Base-by-base conservation (phyloP, 2,113 vertebrate genomes). In the Felis chaus region DNA sequence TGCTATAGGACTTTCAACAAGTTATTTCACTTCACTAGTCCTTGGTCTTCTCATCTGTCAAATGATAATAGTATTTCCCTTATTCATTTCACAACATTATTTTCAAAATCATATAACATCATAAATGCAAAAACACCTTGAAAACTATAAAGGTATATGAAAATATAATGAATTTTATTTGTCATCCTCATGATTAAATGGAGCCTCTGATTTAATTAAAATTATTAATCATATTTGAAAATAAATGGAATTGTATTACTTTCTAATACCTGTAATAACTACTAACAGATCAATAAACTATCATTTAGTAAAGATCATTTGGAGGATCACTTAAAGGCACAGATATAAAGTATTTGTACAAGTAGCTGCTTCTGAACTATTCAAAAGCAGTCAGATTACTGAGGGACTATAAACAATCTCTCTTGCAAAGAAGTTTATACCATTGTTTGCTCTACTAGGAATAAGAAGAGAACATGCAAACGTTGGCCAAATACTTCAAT, bases 151-250 rank as follows among this genome's bases (percentile, higher is more conserved):
- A 68, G 33, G 29, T 14, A 45, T 73, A 7, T 74, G 29, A 95
- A 94, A 89, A 55, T 92, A 90, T 13, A 66, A 63, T 18, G 2
- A 92, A 89, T 81, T 87, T 86, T 84, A 66, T 68, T 90, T 73
- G 8, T 57, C 57, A 94, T 94, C 5, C 39, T 85, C 11, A 94
- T 57, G 29, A 91, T 94, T 91, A 91, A 95, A 82, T 50, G 39
- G 50, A 76, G 16, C 33, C 27, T 85, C 13, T 66, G 53, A 92
- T 81, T 97, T 92, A 91, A 89, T 84, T 94, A 97, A 89, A 90
- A 81, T 5, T 50, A 80, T 94, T 73, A 97, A 74, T 95, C 79
- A 80, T 71, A 61, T 66, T 91, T 95, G 41, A 61, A 92, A 96
- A 82, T 82, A 78, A 87, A 95, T 92, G 23, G 31, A 97, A 89